These are phyloP conservation scores for Scaptomyza cyrtandrae DNA, from an alignment of 2,888 invertebrate species.

Conservation along the genomic window DNA sequence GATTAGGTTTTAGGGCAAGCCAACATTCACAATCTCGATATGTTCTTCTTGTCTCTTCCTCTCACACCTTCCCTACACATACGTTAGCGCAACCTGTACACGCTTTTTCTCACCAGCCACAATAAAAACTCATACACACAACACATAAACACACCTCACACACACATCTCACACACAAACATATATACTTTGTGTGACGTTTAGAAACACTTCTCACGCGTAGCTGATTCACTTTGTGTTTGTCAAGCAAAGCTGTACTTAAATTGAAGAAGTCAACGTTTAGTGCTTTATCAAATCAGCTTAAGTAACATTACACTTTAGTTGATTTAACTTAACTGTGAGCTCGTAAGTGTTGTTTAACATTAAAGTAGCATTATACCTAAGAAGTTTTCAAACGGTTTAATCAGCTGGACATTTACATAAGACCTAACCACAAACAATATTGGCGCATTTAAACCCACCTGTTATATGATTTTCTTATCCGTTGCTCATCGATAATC, in stretches of 20 bases:
- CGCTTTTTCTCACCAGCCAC: conserved; percentile 41
- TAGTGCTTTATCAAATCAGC: background rate
- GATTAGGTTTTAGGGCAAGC: conserved; percentile 67
- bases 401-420: background rate
- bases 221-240: conserved; percentile 35
- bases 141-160: background rate
- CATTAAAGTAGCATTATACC: background rate
- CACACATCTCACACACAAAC: conserved; percentile 5
- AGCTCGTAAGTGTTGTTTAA: background rate
- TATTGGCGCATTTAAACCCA: background rate
- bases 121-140: background rate
- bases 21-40: conserved; percentile 18
- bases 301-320: background rate
- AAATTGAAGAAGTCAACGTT: background rate
- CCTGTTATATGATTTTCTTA: background rate
- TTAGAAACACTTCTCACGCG: conserved; percentile 26
- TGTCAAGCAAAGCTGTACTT: conserved; percentile 11
- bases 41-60: conserved; percentile 24
- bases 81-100: conserved; percentile 39
- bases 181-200: conserved; percentile 21
- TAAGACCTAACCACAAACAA: background rate
- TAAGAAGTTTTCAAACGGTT: background rate
- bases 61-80: conserved; percentile 15
- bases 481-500: conserved; percentile 4
- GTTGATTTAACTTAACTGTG: background rate